Conservation (phyloP, 1,140 invertebrate species). For the Drosophila ercepeae region DNA sequence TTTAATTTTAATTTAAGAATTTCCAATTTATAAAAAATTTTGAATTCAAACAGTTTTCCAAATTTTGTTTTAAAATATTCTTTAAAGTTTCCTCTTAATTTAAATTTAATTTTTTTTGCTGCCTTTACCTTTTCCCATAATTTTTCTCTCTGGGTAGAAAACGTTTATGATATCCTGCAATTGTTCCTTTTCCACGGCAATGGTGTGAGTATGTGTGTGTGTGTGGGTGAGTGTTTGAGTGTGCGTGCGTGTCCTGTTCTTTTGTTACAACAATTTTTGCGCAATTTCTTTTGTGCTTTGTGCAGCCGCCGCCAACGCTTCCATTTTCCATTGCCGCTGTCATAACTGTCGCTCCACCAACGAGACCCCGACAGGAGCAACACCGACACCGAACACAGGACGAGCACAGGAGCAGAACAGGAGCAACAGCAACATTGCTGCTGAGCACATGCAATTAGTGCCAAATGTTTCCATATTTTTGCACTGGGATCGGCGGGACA, state of each 20-base stretch:
- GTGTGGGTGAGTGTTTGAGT: constrained; percentile 20
- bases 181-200: constrained; percentile 63
- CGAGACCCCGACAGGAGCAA: constrained; percentile 4
- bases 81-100: no score
- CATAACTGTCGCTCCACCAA: constrained; percentile 76
- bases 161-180: constrained; percentile 78
- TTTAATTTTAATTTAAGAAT: no score
- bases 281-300: constrained; percentile 79
- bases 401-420: constrained; percentile 17
- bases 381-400: constrained; percentile 17
- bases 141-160: constrained; percentile 39
- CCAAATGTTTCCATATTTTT: constrained; percentile 81
- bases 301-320: constrained; percentile 35
- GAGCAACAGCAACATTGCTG: constrained; percentile 49
- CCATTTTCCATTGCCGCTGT: constrained; percentile 61
- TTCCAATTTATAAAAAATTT: no score
- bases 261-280: constrained; percentile 80
- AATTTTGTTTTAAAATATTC: no score
- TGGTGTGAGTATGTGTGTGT: constrained; percentile 15
- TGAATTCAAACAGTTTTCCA: no score
- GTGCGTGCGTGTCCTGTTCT: constrained; percentile 60
- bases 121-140: not conserved
- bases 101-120: not conserved
- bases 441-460: constrained; percentile 81
- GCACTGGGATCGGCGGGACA: constrained; percentile 31